These are phyloP conservation scores for Cyprinodon variegatus DNA, from an alignment of 2,113 vertebrate species.

Conservation along the genomic window DNA sequence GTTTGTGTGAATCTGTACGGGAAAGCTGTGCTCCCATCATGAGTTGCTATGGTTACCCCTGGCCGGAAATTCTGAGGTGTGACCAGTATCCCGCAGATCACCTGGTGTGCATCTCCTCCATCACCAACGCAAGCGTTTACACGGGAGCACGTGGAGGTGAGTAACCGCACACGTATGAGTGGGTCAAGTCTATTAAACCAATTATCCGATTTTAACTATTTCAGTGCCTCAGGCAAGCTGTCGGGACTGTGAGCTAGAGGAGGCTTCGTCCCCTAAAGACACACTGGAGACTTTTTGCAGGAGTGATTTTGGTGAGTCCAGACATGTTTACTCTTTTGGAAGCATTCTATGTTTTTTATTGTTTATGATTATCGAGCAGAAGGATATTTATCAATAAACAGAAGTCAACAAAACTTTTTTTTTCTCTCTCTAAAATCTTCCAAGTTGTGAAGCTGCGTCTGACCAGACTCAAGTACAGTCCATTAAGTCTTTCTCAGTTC, in stretches of 20 bases:
- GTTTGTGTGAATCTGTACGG: constrained; percentile 83
- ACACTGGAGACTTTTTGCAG: constrained; percentile 83
- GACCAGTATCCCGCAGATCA: constrained; percentile 84
- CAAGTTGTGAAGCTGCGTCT: constrained; percentile 86
- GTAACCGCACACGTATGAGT: neutral
- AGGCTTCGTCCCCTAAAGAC: constrained; percentile 79
- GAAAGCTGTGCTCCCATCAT: constrained; percentile 86
- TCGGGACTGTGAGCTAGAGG: constrained; percentile 85
- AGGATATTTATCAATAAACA: neutral
- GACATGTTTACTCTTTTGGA: neutral
- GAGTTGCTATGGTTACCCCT: constrained; percentile 85
- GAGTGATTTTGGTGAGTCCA: constrained; percentile 85
- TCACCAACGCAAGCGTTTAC: constrained; percentile 66
- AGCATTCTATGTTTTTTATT: neutral
- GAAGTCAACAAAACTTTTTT: constrained; percentile 2
- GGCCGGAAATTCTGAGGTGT: constrained; percentile 85
- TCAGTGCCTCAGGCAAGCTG: constrained; percentile 84
- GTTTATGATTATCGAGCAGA: neutral
- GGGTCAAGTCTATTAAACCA: constrained; percentile 7
- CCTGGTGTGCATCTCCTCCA: constrained; percentile 83
- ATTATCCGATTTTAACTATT: constrained; percentile 39
- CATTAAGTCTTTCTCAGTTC: constrained; percentile 76
- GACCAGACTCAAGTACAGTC: constrained; percentile 74
- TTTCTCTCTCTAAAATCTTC: constrained; percentile 10
- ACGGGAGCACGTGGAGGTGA: constrained; percentile 74